Conservation (phyloP, 2,113 vertebrate species). For the Phrynocephalus versicolor region DNA sequence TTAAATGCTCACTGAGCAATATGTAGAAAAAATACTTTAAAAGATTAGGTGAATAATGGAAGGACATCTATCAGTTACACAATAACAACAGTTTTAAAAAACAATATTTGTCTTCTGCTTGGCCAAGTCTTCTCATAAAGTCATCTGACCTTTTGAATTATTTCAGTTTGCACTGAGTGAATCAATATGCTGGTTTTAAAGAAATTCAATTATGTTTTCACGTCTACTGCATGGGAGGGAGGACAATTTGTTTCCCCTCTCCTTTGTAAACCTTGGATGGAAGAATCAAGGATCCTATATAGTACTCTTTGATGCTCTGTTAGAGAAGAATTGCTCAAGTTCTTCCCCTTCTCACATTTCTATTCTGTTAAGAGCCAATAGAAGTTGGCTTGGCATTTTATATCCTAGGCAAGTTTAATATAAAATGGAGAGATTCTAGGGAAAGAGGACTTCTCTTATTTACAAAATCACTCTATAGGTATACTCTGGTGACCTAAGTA, state of each 20-base stretch:
- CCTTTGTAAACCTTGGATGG: not conserved
- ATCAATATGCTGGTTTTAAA: not conserved
- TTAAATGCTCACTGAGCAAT: not conserved
- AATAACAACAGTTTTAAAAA: not conserved
- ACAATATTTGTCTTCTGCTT: not conserved
- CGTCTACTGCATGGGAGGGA: not conserved
- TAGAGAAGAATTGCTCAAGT: not conserved
- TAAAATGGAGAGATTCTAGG: too few species aligned
- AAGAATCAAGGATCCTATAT: not conserved
- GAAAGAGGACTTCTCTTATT: too few species aligned
- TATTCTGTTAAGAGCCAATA: too few species aligned
- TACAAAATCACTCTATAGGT: too few species aligned
- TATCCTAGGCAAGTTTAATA: too few species aligned
- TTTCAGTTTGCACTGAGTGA: not conserved
- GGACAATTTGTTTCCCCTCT: not conserved
- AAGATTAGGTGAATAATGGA: not conserved
- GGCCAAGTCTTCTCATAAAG: not conserved
- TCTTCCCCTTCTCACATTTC: not conserved
- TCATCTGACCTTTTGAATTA: not conserved
- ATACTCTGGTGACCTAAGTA: too few species aligned
- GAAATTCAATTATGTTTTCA: not conserved
- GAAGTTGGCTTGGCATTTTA: not conserved
- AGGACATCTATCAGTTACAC: not conserved
- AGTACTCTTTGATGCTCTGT: not conserved
- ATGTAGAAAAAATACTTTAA: not conserved